Evolutionary conservation across 2,888 invertebrate species (phyloP), one percentile per base, ranked within the genome.

Genomic region (Melinaea marsaeus): DNA sequence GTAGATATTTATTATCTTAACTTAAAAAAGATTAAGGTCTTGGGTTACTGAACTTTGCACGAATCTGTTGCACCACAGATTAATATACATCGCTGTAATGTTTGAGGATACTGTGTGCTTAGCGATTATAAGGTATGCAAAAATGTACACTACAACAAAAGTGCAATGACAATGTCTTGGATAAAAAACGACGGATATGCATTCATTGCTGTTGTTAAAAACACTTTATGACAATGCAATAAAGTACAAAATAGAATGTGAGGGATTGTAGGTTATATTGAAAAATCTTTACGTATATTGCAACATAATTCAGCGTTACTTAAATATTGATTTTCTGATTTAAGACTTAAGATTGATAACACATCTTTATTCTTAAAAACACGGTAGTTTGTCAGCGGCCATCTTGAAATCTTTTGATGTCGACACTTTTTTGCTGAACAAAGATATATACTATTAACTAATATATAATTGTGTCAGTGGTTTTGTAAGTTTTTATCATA

Each of bases 321-420:
- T 32, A 51, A 78, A 79, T 79, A 79, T 79, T 79, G 77, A 79
- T 81, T 79, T 78, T 76, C 73, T 75, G 76, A 79, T 79, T 79
- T 78, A 78, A 78, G 72, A 71, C 67, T 64, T 67, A 72, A 77
- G 77, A 81, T 81, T 79, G 79, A 82, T 81, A 79, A 74, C 75
- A 73, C 75, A 78, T 67, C 76, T 74, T 74, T 76, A 77, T 77
- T 77, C 77, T 78, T 78, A 55, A 37, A 22, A 22, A 54, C 51
- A 32, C 51, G 51, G 51, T 51, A 51, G 51, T 51, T 51, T 51
- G 32, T 32, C 32, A 51, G 51, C 51, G 22, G 51, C 51, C 51
- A 51, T 32, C 51, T 51, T 51, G 51, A 51, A 51, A 7, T 7
- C 51, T 51, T 51, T 51, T 22, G 32, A 11, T 32, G 32, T 51